phyloP scores from a whole-genome alignment of 2,797 vertebrate species.

The Hyperoplus immaculatus region DNA sequence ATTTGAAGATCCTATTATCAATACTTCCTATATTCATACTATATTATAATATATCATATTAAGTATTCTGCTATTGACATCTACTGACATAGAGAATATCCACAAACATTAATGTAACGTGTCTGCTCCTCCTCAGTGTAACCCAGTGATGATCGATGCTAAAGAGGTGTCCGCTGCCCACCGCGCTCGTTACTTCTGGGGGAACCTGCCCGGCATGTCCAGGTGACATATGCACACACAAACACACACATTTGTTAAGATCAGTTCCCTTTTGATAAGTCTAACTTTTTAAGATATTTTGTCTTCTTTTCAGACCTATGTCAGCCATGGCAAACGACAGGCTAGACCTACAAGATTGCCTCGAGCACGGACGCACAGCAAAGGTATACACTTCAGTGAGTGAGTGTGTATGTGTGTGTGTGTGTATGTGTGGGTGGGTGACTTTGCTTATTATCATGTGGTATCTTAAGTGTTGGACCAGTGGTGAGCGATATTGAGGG shows the following conservation, averaged over 20 bases:
- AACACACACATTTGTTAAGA: background rate
- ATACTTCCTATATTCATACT: no score
- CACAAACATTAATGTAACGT: constrained; percentile 13
- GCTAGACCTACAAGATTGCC: constrained; percentile 92
- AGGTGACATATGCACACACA: constrained; percentile 81
- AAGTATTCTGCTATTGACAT: no score
- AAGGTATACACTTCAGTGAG: constrained; percentile 84
- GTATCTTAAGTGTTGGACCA: background rate
- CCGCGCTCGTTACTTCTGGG: constrained; percentile 95
- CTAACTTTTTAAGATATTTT: background rate
- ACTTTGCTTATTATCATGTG: background rate
- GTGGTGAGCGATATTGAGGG: background rate
- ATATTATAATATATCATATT: no score
- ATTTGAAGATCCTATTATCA: no score
- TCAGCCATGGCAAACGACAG: constrained; percentile 89
- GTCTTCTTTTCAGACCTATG: constrained; percentile 83
- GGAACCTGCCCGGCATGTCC: constrained; percentile 96
- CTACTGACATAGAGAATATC: no score
- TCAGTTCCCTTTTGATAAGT: background rate
- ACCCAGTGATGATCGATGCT: constrained; percentile 95
- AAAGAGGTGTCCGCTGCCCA: constrained; percentile 95
- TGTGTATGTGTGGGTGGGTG: constrained; percentile 22
- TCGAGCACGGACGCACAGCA: constrained; percentile 92
- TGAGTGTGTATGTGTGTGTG: constrained; percentile 15
- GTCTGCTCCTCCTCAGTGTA: constrained; percentile 85